A percentile compares a stretch with the other conserved stretches of the same genome.
Evolutionary conservation across 2,797 vertebrate species (phyloP).

Genomic region (Botia kubotai): DNA sequence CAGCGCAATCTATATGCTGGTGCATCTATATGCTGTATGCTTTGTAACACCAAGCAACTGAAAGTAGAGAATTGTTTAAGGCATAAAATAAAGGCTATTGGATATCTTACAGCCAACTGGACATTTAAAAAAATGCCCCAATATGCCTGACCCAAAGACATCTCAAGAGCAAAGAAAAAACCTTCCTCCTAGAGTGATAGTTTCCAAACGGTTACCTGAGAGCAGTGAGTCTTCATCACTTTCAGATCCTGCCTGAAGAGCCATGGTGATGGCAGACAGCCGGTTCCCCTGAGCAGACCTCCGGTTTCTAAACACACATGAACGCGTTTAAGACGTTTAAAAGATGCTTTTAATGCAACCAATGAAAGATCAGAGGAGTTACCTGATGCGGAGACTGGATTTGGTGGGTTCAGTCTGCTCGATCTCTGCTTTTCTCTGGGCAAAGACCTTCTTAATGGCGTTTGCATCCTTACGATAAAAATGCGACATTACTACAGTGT

Average conservation of each 20-base stretch:
- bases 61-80: too few relatives aligned
- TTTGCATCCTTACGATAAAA: constrained; percentile 90
- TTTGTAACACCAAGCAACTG: too few relatives aligned
- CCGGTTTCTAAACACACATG: constrained; percentile 84
- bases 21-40: too few relatives aligned
- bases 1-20: too few relatives aligned
- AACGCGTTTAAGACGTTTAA: background rate
- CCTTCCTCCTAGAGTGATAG: too few relatives aligned
- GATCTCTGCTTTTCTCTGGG: constrained; percentile 94
- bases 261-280: constrained; percentile 90
- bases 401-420: constrained; percentile 94
- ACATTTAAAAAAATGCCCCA: too few relatives aligned
- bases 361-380: constrained; percentile 42
- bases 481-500: background rate
- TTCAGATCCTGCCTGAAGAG: constrained; percentile 95
- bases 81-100: too few relatives aligned
- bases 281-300: constrained; percentile 93
- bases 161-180: too few relatives aligned
- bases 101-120: too few relatives aligned
- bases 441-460: constrained; percentile 97
- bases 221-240: constrained; percentile 95
- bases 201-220: constrained; percentile 80
- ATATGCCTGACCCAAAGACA: too few relatives aligned
- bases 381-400: constrained; percentile 96
- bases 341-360: background rate